Evolutionary conservation across 2,113 vertebrate genomes (phyloP).

Genomic region (Hemiscyllium ocellatum): DNA sequence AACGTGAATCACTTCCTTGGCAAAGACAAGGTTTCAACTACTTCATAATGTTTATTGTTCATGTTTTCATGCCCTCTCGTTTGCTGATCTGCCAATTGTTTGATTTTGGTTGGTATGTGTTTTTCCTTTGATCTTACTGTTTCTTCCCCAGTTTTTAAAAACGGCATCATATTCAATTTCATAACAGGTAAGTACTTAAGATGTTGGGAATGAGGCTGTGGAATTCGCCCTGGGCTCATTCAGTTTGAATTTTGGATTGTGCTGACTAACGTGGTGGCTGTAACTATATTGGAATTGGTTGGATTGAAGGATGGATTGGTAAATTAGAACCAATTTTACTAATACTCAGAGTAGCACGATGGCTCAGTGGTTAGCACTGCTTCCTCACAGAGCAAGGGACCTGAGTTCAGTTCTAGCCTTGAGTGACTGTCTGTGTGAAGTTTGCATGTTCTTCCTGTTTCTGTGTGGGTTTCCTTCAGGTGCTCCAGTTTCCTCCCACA

Average conservation of each 20-base stretch:
- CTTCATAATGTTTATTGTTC: background rate
- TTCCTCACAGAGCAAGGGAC: no score
- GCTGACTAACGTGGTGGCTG: background rate
- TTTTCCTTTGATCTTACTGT: background rate
- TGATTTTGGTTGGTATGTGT: background rate
- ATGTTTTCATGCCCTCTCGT: background rate
- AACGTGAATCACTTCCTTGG: background rate
- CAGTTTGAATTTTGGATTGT: background rate
- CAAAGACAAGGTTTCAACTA: background rate
- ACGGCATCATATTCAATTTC: constrained; percentile 35
- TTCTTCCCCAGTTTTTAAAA: constrained; percentile 20
- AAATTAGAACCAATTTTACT: background rate
- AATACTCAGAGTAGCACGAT: background rate
- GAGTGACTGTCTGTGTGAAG: no score
- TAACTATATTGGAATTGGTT: background rate
- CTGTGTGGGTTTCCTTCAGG: no score
- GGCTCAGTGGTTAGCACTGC: no score
- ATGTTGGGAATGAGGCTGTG: background rate
- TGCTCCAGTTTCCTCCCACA: no score
- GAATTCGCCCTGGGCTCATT: background rate
- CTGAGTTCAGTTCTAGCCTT: no score
- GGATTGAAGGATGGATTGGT: background rate
- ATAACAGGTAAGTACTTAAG: constrained; percentile 24
- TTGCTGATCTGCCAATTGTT: background rate
- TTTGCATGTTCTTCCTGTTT: no score